Evolutionary conservation across 1,140 invertebrate species (phyloP).

Genomic region (Drosophila tristis): DNA sequence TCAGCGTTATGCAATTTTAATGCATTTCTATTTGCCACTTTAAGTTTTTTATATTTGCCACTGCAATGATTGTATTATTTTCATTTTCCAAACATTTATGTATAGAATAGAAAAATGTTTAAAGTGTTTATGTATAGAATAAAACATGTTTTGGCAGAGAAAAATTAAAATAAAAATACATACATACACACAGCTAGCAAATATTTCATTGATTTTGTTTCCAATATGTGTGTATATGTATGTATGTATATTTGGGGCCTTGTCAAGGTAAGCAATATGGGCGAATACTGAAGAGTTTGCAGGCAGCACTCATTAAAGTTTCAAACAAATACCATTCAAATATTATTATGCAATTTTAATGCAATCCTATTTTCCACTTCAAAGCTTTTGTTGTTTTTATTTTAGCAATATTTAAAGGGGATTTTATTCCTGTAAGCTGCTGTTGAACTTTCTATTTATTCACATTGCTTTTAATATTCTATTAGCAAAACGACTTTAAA

Average conservation of each 20-base stretch:
- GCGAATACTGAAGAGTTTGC: no score
- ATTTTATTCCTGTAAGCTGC: no score
- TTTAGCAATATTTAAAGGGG: neutral
- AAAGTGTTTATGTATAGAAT: slow-evolving; percentile 3
- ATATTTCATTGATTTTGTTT: no score
- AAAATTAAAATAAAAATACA: neutral
- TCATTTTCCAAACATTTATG: neutral
- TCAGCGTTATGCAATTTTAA: slow-evolving; percentile 26
- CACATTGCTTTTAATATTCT: no score
- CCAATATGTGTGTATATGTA: neutral
- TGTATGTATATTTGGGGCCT: no score
- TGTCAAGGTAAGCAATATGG: no score
- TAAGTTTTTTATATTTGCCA: slow-evolving; percentile 14
- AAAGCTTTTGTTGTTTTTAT: neutral
- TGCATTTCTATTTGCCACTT: slow-evolving; percentile 50
- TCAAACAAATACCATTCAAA: no score
- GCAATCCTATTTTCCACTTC: slow-evolving; percentile 1
- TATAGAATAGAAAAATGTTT: neutral
- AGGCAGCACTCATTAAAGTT: no score
- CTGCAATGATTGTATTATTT: neutral
- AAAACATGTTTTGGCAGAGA: neutral
- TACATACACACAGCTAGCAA: neutral
- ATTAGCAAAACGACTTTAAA: no score
- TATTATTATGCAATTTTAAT: neutral
- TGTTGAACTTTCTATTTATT: no score